Evolutionary conservation across 2,113 vertebrate species (phyloP).

Genomic region (Carettochelys insculpta): DNA sequence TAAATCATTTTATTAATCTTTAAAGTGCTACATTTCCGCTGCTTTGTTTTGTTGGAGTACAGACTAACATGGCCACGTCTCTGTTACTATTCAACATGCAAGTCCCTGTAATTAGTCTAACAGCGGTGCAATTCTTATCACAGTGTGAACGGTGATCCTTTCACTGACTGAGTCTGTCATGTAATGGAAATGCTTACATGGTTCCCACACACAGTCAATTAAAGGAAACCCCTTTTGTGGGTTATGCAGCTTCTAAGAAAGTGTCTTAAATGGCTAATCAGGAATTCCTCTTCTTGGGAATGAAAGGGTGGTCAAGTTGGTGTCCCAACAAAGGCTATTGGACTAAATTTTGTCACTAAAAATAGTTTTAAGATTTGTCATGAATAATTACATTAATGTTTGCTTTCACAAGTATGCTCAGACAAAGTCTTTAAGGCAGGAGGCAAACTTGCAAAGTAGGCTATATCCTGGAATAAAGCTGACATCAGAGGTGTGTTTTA

Average conservation of each 20-base stretch:
- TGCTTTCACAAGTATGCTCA: background rate
- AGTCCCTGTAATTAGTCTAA: background rate
- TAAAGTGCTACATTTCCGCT: too few relatives aligned
- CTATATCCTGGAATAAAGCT: background rate
- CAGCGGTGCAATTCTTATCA: background rate
- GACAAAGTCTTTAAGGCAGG: background rate
- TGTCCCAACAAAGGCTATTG: background rate
- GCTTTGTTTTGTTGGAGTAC: too few relatives aligned
- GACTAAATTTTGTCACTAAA: background rate
- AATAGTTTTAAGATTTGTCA: background rate
- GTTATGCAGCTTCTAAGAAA: background rate
- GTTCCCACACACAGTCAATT: background rate
- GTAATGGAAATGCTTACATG: background rate
- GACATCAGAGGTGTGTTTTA: background rate
- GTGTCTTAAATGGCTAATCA: background rate
- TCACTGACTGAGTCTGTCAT: background rate
- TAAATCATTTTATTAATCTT: too few relatives aligned
- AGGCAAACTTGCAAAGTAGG: background rate
- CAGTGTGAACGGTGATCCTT: background rate
- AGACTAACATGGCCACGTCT: too few relatives aligned
- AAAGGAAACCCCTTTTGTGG: background rate
- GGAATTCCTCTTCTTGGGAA: background rate
- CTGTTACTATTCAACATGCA: too few relatives aligned
- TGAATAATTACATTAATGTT: background rate
- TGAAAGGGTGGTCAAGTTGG: background rate